Evolutionary conservation across 2,888 invertebrate species (phyloP), one percentile per base, ranked within the genome.

Genomic region (Macrosiphum euphorbiae): DNA sequence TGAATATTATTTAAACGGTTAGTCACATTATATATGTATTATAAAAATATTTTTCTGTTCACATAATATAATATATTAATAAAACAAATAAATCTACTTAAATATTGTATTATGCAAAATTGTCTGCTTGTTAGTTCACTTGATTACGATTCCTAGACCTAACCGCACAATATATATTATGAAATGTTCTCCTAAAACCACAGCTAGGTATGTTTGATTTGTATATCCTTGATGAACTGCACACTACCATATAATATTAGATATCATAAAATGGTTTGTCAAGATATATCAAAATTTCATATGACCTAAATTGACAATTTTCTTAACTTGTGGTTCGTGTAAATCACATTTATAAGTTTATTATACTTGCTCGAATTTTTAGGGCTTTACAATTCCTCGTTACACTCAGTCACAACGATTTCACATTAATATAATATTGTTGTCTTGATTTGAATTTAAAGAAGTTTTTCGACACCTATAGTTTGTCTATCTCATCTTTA

Each of bases 61-160:
- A 78, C 20, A 78, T 78, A 78, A 28, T 26, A 78, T 35, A 67
- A 24, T 20, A 78, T 35, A 78, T 78, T 78, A 78, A 35, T 78
- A 78, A 35, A 78, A 35, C 35, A 78, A 90, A 90, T 55, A 78
- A 55, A 44, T 44, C 85, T 35, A 90, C 78, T 91, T 28, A 35
- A 78, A 35, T n/a, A 61, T 61, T 44, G 47, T 52, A 41, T 90
- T 90, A 91, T 85, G 91, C 44, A 44, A 84, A 91, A 91, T 55
- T 55, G 91, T 85, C 24, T 52, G 26, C 52, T 52, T 84, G 52
- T 84, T 52, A 3, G 84, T 84, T 84, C 52, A 55, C 52, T 84
- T 55, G 55, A 55, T 55, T 85, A 55, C 44, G 84, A 78, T 78
- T 61, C 61, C n/a, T 89, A 44, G 4, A 90, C 78, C 47, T 50